Conservation (phyloP, 2,113 vertebrate genomes). For the Numenius arquata region DNA sequence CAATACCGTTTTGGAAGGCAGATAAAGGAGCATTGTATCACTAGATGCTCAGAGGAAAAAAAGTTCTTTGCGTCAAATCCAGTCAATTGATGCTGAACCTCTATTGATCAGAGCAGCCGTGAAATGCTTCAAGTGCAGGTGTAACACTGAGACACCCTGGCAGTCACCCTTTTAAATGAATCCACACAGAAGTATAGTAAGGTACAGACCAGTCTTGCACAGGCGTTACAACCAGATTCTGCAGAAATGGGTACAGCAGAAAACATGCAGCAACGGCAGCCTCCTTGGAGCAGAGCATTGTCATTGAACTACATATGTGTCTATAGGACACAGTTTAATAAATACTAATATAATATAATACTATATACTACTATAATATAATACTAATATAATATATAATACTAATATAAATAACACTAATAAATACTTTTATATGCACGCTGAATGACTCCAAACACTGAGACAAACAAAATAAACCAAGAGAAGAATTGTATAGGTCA, state of each 20-base stretch:
- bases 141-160: not conserved
- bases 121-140: not conserved
- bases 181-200: accelerated
- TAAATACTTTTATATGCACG: not conserved
- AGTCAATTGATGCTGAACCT: not conserved
- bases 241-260: not conserved
- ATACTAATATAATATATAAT: no score
- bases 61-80: not conserved
- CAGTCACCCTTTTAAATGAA: not conserved
- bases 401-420: no score
- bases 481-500: not conserved
- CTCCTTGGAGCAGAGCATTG: not conserved
- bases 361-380: no score
- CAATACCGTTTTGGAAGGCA: not conserved
- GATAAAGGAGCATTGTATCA: not conserved
- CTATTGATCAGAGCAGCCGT: not conserved
- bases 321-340: no score
- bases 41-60: not conserved
- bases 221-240: not conserved
- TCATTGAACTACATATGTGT: no score
- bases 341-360: no score
- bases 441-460: not conserved
- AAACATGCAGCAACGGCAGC: accelerated
- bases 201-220: not conserved
- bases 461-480: not conserved